phyloP scores from a whole-genome alignment of 2,888 invertebrate species.

The Lycophotia porphyrea region DNA sequence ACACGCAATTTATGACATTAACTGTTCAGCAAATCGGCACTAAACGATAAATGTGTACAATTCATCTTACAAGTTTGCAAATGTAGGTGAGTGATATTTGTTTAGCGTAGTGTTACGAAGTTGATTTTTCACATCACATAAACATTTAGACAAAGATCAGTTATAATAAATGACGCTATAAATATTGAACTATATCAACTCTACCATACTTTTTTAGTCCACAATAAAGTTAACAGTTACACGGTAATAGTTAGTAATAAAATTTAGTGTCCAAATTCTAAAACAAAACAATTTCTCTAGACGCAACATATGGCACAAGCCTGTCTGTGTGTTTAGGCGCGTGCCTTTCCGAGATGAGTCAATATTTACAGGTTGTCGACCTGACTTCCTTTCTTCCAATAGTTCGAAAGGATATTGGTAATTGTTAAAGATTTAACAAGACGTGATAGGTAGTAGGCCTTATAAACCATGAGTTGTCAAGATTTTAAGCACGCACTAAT shows the following conservation, averaged over 20 bases:
- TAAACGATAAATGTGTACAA: constrained; percentile 23
- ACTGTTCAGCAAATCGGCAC: constrained; percentile 39
- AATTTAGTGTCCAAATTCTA: constrained; percentile 31
- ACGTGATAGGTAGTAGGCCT: constrained; percentile 20
- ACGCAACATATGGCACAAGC: constrained; percentile 71
- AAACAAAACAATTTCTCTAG: constrained; percentile 59
- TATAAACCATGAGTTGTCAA: constrained; percentile 35
- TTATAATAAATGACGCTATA: constrained; percentile 3
- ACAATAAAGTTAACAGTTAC: constrained; percentile 10
- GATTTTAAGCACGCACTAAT: constrained; percentile 54
- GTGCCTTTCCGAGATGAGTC: constrained; percentile 82
- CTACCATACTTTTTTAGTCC: constrained; percentile 12
- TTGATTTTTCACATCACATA: constrained; percentile 6
- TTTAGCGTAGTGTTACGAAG: constrained; percentile 15
- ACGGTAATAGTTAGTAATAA: constrained; percentile 9
- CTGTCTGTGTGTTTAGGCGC: constrained; percentile 79
- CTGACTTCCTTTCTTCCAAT: constrained; percentile 75
- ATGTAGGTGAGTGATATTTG: constrained; percentile 36
- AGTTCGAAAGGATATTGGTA: constrained; percentile 72
- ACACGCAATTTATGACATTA: constrained; percentile 35
- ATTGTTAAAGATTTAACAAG: constrained; percentile 47
- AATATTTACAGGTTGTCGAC: constrained; percentile 87
- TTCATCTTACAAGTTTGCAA: constrained; percentile 27
- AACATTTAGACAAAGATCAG: not conserved
- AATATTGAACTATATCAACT: not conserved